Conservation (phyloP, 2,888 invertebrate genomes). For the Yponomeuta sedellus region DNA sequence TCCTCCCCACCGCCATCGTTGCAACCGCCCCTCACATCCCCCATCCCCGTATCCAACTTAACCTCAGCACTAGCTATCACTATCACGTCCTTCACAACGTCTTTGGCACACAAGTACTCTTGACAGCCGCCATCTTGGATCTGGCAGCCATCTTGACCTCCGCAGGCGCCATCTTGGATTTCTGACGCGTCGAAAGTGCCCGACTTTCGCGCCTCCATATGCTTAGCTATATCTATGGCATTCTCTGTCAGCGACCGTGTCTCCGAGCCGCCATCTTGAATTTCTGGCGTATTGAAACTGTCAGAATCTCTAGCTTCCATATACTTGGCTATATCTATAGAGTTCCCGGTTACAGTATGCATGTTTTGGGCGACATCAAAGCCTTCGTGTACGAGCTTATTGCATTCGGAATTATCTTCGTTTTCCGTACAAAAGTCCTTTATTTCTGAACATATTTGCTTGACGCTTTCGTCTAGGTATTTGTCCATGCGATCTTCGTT, state of each 20-base stretch:
- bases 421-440: constrained; percentile 42
- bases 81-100: constrained; percentile 49
- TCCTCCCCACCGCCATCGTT: neutral
- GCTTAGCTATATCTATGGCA: neutral
- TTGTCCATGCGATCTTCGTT: constrained; percentile 44
- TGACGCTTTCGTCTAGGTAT: constrained; percentile 47
- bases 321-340: constrained; percentile 34
- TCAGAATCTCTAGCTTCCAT: constrained; percentile 27
- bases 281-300: neutral
- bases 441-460: constrained; percentile 58
- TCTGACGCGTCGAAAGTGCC: neutral
- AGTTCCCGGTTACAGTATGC: constrained; percentile 27
- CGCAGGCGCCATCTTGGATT: neutral
- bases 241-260: neutral
- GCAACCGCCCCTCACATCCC: neutral
- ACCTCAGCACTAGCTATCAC: constrained; percentile 53
- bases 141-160: neutral
- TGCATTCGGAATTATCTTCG: constrained; percentile 12
- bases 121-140: constrained; percentile 30
- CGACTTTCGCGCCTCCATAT: neutral
- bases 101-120: constrained; percentile 47
- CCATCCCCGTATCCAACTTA: neutral
- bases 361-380: constrained; percentile 43
- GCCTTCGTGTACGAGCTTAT: constrained; percentile 34
- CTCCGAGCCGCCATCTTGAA: constrained; percentile 4